Percentiles rank a stretch among this genome's conserved stretches.
Conservation (phyloP, 1,140 invertebrate species). For the Coboldia fuscipes region DNA sequence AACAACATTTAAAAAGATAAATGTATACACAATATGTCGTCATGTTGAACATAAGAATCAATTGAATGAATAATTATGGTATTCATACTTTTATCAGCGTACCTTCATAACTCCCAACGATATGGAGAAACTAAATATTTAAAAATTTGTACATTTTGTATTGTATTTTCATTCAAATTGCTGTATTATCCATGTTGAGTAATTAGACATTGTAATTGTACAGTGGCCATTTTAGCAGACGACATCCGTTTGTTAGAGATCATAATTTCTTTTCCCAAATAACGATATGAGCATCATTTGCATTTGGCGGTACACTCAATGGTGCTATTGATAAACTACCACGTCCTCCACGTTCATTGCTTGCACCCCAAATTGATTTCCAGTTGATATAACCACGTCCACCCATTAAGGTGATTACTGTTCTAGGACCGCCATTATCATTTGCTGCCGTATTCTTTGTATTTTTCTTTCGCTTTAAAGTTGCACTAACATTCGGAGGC, state of each 20-base stretch:
- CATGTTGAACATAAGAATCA: too few species aligned
- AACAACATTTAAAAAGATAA: too few species aligned
- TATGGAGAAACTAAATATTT: too few species aligned
- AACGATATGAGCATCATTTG: constrained; percentile 64
- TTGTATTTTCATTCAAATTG: too few species aligned
- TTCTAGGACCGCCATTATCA: constrained; percentile 32
- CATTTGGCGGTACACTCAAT: constrained; percentile 35
- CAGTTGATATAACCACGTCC: constrained; percentile 73
- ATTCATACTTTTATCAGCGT: too few species aligned
- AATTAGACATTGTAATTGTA: too few species aligned
- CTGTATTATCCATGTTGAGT: too few species aligned
- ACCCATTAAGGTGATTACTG: constrained; percentile 67
- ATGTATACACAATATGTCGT: too few species aligned
- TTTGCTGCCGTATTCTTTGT: constrained; percentile 11
- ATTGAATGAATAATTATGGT: too few species aligned
- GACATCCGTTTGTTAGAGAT: constrained; percentile 8
- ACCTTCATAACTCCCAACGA: too few species aligned
- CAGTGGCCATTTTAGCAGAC: too few species aligned
- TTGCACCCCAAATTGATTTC: constrained; percentile 39
- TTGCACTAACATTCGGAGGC: constrained; percentile 8
- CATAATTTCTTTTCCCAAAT: constrained; percentile 81
- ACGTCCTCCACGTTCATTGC: constrained; percentile 22
- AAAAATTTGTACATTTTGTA: too few species aligned
- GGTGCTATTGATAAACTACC: constrained; percentile 17
- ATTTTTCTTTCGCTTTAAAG: constrained; percentile 15